phyloP scores from a whole-genome alignment of 2,888 invertebrate genomes.

The Eupithecia tripunctaria region DNA sequence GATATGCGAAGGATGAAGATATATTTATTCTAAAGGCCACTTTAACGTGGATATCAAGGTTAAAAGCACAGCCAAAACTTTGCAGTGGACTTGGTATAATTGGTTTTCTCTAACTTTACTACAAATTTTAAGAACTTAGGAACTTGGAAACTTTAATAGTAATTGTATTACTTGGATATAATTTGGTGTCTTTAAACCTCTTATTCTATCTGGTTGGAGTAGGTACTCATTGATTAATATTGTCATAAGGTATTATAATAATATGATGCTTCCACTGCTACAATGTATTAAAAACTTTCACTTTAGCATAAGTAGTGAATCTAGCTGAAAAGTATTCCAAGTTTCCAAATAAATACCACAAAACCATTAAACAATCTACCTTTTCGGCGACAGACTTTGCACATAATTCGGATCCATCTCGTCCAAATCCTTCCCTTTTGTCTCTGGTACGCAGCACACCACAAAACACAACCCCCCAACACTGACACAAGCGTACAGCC shows the following conservation, averaged over 20 bases:
- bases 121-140: background rate
- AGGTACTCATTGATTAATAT: background rate
- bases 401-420: constrained; percentile 92
- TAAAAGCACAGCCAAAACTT: constrained; percentile 81
- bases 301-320: background rate
- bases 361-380: constrained; percentile 56
- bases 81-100: constrained; percentile 73
- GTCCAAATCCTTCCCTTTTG: constrained; percentile 94
- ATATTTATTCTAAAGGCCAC: constrained; percentile 53
- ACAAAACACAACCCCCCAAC: constrained; percentile 93
- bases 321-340: constrained; percentile 8
- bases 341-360: constrained; percentile 34
- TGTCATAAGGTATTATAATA: background rate
- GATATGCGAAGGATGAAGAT: constrained; percentile 61
- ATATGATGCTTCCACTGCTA: background rate
- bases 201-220: background rate
- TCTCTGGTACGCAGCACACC: constrained; percentile 94
- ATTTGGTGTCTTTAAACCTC: background rate
- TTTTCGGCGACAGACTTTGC: constrained; percentile 76
- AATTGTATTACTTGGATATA: background rate
- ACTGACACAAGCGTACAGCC: constrained; percentile 93
- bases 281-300: background rate
- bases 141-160: constrained; percentile 21
- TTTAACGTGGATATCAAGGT: constrained; percentile 58
- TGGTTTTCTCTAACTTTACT: background rate